Evolutionary conservation across 2,797 vertebrate genomes (phyloP).

Genomic region (Clangula hyemalis): DNA sequence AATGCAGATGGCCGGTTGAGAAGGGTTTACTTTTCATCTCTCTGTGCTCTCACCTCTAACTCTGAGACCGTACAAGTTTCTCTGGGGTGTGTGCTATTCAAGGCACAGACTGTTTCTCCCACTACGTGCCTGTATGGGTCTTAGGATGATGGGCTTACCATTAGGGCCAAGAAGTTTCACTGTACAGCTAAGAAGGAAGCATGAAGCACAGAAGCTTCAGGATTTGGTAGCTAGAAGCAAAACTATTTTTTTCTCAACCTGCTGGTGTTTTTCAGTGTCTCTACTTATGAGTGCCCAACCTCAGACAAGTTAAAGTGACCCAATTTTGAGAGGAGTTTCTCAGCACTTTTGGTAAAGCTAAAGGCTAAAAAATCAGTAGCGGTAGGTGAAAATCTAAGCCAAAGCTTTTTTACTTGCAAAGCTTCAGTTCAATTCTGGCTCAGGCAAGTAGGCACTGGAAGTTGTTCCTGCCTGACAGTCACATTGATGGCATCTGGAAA

Average conservation of each 20-base stretch:
- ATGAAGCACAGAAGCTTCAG: neutral
- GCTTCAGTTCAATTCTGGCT: slow-evolving; percentile 56
- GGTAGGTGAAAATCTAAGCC: slow-evolving; percentile 22
- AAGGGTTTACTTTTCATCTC: neutral
- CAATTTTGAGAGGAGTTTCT: neutral
- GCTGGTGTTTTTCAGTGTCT: neutral
- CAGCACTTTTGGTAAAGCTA: neutral
- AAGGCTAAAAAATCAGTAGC: slow-evolving; percentile 1
- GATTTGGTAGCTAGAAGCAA: neutral
- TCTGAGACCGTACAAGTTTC: neutral
- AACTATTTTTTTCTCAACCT: neutral
- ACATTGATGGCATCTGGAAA: slow-evolving; percentile 65
- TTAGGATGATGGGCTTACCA: neutral
- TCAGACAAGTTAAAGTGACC: neutral
- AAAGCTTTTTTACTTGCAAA: slow-evolving; percentile 56
- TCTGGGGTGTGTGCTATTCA: neutral
- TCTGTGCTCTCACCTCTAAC: neutral
- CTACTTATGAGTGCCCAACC: neutral
- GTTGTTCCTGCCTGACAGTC: slow-evolving; percentile 54
- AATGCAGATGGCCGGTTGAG: neutral
- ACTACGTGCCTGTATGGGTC: neutral
- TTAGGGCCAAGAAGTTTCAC: neutral
- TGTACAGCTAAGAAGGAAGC: neutral
- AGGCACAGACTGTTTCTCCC: neutral
- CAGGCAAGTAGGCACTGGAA: slow-evolving; percentile 50